These are phyloP conservation scores for Hipparchia sbordonii DNA, from an alignment of 2,888 invertebrate species.

Conservation along the genomic window DNA sequence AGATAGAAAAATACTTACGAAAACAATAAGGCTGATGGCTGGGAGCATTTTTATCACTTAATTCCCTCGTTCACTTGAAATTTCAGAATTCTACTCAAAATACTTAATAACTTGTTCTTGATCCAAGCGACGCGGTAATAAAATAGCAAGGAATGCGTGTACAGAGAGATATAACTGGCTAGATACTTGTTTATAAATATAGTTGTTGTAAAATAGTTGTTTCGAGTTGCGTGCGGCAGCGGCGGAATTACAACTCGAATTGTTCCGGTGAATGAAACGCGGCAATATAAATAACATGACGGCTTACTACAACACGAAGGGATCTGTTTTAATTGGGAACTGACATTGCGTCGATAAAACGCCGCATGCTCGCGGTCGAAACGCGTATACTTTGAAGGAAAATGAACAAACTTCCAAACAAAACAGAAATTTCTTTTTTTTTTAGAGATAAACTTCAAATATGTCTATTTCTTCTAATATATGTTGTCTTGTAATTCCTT, in stretches of 20 bases:
- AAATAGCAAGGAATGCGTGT: too few species aligned
- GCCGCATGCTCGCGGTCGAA: background rate
- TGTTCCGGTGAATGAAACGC: slow-evolving; percentile 7
- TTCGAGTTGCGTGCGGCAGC: background rate
- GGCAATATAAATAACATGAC: slow-evolving; percentile 5
- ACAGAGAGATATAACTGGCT: background rate
- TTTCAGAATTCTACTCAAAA: background rate
- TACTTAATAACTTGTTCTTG: background rate
- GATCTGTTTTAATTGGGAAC: background rate
- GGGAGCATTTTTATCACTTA: slow-evolving; percentile 12
- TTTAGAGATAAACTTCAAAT: too few species aligned
- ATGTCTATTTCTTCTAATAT: too few species aligned
- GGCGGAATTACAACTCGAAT: background rate
- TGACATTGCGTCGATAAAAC: background rate
- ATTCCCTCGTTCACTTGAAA: slow-evolving; percentile 11
- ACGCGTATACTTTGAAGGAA: too few species aligned
- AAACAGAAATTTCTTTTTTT: too few species aligned
- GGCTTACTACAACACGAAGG: background rate
- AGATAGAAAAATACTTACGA: slow-evolving; percentile 1
- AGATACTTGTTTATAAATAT: background rate
- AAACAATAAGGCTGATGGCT: background rate
- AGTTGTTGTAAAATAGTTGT: background rate
- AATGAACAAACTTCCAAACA: too few species aligned
- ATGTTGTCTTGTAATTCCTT: too few species aligned
- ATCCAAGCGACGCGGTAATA: background rate